Evolutionary conservation across 2,888 invertebrate genomes (phyloP).

Genomic region (Xylophagus ater): DNA sequence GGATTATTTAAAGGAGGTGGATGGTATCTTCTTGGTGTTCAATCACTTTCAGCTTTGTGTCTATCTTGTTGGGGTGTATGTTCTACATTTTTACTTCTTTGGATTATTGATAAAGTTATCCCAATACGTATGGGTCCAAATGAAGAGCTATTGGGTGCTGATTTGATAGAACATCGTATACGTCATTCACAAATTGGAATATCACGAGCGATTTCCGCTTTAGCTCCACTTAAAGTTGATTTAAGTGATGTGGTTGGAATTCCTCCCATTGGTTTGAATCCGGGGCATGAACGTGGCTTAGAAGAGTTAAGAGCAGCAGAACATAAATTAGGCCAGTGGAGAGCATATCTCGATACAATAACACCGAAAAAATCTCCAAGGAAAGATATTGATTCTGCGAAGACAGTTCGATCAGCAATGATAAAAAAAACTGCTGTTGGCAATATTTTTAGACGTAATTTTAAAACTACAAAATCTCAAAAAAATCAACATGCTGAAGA

Average conservation of each 20-base stretch:
- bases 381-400: conserved; percentile 1
- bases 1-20: conserved; percentile 77
- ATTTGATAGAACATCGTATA: conserved; percentile 76
- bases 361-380: conserved; percentile 8
- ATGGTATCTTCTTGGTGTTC: conserved; percentile 77
- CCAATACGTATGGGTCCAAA: conserved; percentile 78
- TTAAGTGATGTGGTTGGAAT: conserved; percentile 30
- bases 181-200: conserved; percentile 56
- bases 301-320: conserved; percentile 33
- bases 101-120: conserved; percentile 64
- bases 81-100: conserved; percentile 61
- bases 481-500: conserved; percentile 6
- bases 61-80: conserved; percentile 62
- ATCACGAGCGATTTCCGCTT: conserved; percentile 61
- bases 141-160: conserved; percentile 80
- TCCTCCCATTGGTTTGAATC: conserved; percentile 51
- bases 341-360: conserved; percentile 29
- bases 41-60: conserved; percentile 59
- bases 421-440: conserved; percentile 9
- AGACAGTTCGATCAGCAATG: conserved; percentile 2
- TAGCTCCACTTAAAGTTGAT: conserved; percentile 51
- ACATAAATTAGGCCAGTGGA: conserved; percentile 35
- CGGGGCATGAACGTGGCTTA: conserved; percentile 43
- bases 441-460: conserved; percentile 7
- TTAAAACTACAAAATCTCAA: conserved; percentile 3